These are phyloP conservation scores for Mystacornis crossleyi DNA, from an alignment of 2,113 vertebrate species.

Conservation along the genomic window DNA sequence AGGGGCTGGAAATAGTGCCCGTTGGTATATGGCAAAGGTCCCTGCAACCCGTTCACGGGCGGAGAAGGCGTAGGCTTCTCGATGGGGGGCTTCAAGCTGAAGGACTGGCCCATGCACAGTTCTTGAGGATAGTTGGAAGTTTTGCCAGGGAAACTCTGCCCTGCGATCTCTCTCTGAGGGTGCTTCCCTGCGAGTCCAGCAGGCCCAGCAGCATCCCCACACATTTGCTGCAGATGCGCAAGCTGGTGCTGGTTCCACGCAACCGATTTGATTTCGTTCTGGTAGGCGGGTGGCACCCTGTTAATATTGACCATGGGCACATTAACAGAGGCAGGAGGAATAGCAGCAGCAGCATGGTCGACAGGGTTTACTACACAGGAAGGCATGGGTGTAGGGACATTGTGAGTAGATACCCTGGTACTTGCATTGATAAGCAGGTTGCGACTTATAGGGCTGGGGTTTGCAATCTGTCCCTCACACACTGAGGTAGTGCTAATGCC, in stretches of 20 bases:
- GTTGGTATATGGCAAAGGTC: constrained; percentile 88
- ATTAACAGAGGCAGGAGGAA: constrained; percentile 77
- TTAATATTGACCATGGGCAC: constrained; percentile 83
- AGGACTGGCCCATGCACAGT: constrained; percentile 93
- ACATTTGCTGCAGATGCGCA: constrained; percentile 88
- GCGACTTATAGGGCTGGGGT: constrained; percentile 97
- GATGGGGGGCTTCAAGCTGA: constrained; percentile 88
- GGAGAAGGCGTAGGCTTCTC: constrained; percentile 95
- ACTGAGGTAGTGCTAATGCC: constrained; percentile 92
- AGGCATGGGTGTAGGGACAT: constrained; percentile 78
- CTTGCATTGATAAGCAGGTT: constrained; percentile 98
- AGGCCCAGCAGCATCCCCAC: constrained; percentile 82
- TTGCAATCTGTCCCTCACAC: constrained; percentile 98
- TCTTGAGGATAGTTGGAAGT: constrained; percentile 88
- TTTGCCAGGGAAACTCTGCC: constrained; percentile 86
- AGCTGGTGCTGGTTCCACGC: constrained; percentile 96
- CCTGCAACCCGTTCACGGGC: constrained; percentile 89
- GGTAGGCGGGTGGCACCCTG: constrained; percentile 87
- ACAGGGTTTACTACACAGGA: constrained; percentile 89
- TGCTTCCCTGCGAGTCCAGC: constrained; percentile 83
- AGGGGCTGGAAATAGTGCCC: constrained; percentile 95
- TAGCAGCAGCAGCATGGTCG: constrained; percentile 84
- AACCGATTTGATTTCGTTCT: constrained; percentile 88
- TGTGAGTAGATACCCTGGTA: constrained; percentile 93
- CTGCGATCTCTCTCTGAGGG: constrained; percentile 79